Conservation (phyloP, 2,797 vertebrate species). For the Gouania willdenowi region DNA sequence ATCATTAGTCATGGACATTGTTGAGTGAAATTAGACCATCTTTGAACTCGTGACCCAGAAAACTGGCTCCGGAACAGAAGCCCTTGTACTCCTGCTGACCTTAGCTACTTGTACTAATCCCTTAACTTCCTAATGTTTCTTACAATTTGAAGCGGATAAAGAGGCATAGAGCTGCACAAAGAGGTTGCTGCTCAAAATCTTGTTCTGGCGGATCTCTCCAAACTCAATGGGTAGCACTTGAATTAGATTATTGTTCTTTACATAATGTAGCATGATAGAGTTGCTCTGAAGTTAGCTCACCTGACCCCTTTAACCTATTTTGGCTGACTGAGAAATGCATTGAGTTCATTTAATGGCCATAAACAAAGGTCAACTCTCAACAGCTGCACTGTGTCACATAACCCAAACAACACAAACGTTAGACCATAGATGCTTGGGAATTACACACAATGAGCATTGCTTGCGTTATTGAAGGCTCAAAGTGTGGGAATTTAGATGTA, state of each 20-base stretch:
- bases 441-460: background rate
- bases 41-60: conserved; percentile 14
- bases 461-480: conserved; percentile 37
- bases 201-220: conserved; percentile 8
- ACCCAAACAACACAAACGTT: too few species aligned
- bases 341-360: conserved; percentile 4
- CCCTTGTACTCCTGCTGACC: conserved; percentile 21
- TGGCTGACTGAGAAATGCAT: conserved; percentile 1
- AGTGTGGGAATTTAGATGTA: conserved; percentile 37
- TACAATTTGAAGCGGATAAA: too few species aligned
- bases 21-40: conserved; percentile 31
- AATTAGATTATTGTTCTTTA: background rate
- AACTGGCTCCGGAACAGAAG: conserved; percentile 16
- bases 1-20: conserved; percentile 19
- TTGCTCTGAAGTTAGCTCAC: conserved; percentile 1
- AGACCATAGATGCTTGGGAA: background rate
- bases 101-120: conserved; percentile 34
- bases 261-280: conserved; percentile 3
- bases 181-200: conserved; percentile 18
- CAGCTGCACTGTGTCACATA: too few species aligned
- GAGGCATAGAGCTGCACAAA: conserved; percentile 6
- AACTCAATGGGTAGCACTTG: too few species aligned
- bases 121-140: conserved; percentile 13
- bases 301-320: conserved; percentile 8
- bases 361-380: background rate